Conservation (phyloP, 2,888 invertebrate genomes). For the Blera fallax region DNA sequence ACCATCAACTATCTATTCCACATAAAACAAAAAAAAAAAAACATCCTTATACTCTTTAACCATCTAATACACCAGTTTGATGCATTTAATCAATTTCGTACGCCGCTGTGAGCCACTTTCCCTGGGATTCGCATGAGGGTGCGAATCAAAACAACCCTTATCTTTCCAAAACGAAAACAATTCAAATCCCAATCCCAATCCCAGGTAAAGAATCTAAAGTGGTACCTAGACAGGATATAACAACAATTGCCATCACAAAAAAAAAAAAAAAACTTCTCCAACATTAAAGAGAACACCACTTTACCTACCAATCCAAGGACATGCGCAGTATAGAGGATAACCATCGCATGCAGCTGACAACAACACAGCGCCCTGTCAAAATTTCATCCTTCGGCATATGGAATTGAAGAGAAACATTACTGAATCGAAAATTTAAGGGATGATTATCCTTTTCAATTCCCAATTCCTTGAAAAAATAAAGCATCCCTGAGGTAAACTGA, state of each 20-base stretch:
- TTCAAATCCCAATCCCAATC: constrained; percentile 42
- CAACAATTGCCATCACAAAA: constrained; percentile 18
- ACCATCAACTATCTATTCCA: background rate
- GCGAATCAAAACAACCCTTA: constrained; percentile 67
- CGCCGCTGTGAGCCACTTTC: constrained; percentile 39
- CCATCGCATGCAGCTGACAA: constrained; percentile 56
- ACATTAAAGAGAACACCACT: background rate
- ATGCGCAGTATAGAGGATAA: constrained; percentile 27
- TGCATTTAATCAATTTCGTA: constrained; percentile 67
- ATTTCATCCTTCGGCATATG: constrained; percentile 29
- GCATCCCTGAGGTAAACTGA: background rate
- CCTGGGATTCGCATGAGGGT: constrained; percentile 39
- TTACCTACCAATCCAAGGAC: background rate
- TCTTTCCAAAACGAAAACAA: constrained; percentile 25
- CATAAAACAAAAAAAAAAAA: background rate
- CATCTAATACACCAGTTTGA: constrained; percentile 52
- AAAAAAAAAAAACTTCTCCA: background rate
- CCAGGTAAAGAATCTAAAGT: constrained; percentile 38
- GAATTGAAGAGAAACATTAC: constrained; percentile 40
- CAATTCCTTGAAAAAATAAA: background rate
- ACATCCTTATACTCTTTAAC: constrained; percentile 12
- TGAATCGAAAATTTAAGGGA: constrained; percentile 32
- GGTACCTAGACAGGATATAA: constrained; percentile 14
- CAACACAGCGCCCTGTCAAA: constrained; percentile 51
- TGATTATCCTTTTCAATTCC: background rate